These are phyloP conservation scores for Eucidaris tribuloides DNA, from an alignment of 35 echinoderm and acorn worm genomes.

Conservation along the genomic window DNA sequence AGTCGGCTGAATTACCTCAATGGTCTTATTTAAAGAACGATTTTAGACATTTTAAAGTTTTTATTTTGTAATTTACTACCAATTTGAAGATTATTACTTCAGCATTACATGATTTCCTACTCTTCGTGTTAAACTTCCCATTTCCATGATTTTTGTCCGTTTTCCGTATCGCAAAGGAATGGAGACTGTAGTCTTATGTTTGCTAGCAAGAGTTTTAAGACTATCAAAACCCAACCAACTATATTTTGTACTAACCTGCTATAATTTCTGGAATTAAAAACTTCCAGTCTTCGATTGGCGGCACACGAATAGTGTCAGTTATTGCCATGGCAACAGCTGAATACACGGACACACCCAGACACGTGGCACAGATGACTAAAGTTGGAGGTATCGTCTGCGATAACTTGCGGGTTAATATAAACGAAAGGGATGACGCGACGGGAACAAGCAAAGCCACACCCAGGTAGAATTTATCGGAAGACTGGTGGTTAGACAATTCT, in stretches of 20 bases:
- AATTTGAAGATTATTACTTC: no score
- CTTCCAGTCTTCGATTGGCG: conserved; percentile 8
- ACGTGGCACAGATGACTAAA: neutral
- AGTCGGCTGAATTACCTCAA: no score
- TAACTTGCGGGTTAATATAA: neutral
- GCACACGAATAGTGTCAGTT: neutral
- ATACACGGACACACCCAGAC: neutral
- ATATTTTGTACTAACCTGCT: neutral
- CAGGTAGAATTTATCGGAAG: neutral
- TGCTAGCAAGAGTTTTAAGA: no score
- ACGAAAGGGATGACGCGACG: neutral
- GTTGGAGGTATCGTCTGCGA: neutral
- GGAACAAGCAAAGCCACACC: neutral
- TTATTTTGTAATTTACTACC: no score
- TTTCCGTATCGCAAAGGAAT: no score
- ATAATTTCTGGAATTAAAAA: conserved; percentile 7
- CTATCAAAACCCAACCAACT: no score
- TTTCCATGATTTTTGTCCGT: no score
- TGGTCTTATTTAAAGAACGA: no score
- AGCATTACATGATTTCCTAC: no score
- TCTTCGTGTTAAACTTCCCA: no score
- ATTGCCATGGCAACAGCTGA: conserved; percentile 10
- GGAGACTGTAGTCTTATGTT: no score
- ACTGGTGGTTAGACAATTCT: neutral
- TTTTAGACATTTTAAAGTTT: no score